Percentiles rank a stretch among this genome's conserved stretches.
Evolutionary conservation across 2,113 vertebrate genomes (phyloP).

Genomic region (Cyprinodon brontotheroides): DNA sequence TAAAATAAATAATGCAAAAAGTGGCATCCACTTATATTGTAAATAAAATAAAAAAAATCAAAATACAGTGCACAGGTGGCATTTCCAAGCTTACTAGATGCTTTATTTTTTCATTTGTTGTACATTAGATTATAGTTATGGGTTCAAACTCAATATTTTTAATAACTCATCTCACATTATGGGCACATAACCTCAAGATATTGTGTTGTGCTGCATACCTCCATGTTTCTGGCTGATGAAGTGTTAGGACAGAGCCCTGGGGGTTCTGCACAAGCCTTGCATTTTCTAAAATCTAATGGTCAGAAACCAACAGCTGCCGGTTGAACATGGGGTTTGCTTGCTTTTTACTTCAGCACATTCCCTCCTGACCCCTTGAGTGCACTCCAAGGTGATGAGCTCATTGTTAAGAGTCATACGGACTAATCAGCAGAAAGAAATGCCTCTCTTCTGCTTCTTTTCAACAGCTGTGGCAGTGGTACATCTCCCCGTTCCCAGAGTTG

Average conservation of each 20-base stretch:
- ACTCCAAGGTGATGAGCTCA: constrained; percentile 12
- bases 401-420: constrained; percentile 29
- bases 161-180: constrained; percentile 52
- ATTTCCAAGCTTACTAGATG: constrained; percentile 71
- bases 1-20: constrained; percentile 84
- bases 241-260: constrained; percentile 14
- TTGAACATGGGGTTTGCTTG: constrained; percentile 40
- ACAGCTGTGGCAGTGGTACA: constrained; percentile 15
- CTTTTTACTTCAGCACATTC: constrained; percentile 68
- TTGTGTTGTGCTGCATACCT: constrained; percentile 46
- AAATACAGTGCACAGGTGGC: constrained; percentile 69
- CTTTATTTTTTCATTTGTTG: constrained; percentile 67
- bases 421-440: constrained; percentile 30
- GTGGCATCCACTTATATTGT: constrained; percentile 63
- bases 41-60: constrained; percentile 1
- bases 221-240: constrained; percentile 25
- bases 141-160: constrained; percentile 57
- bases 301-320: constrained; percentile 9
- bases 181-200: constrained; percentile 36
- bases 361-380: constrained; percentile 40
- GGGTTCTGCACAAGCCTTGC: constrained; percentile 19
- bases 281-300: neutral
- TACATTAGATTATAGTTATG: constrained; percentile 63
- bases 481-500: neutral
- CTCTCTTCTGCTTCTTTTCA: constrained; percentile 25